These are phyloP conservation scores for Sycophaga agraensis DNA, from an alignment of 1,140 invertebrate genomes.

Conservation along the genomic window DNA sequence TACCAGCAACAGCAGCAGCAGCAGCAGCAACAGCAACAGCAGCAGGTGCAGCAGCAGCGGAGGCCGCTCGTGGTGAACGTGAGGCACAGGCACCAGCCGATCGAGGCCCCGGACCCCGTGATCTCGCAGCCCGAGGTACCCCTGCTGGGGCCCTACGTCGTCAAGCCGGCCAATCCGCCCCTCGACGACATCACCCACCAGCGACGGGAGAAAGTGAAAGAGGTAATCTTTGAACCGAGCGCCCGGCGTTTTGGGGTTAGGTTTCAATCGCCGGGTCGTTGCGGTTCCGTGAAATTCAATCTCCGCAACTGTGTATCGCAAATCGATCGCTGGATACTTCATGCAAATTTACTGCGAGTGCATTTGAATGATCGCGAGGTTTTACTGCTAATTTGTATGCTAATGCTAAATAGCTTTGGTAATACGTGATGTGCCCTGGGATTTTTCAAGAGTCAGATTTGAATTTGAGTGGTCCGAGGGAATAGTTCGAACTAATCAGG, in stretches of 20 bases:
- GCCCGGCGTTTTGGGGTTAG: too few species aligned
- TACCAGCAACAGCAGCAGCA: constrained; percentile 15
- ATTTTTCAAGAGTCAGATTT: too few species aligned
- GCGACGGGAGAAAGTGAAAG: constrained; percentile 73
- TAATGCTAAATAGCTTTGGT: too few species aligned
- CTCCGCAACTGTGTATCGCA: neutral
- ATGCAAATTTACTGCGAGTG: neutral
- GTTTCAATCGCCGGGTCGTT: too few species aligned
- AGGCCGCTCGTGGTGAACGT: constrained; percentile 48
- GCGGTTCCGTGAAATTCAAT: too few species aligned
- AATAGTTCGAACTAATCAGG: too few species aligned
- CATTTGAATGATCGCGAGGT: too few species aligned
- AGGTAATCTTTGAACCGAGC: too few species aligned
- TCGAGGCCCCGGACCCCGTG: constrained; percentile 45
- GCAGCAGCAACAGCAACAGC: constrained; percentile 26
- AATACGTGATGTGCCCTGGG: too few species aligned
- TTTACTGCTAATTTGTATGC: too few species aligned
- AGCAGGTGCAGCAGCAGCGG: constrained; percentile 37
- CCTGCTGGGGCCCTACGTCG: constrained; percentile 54
- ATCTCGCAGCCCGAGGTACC: constrained; percentile 47
- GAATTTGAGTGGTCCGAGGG: too few species aligned
- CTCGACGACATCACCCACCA: constrained; percentile 58
- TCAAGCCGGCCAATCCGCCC: constrained; percentile 65
- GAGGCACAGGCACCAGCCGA: constrained; percentile 36
- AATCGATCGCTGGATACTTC: too few species aligned